Base-by-base conservation (phyloP, 2,888 invertebrate genomes). In the Corythucha ciliata region DNA sequence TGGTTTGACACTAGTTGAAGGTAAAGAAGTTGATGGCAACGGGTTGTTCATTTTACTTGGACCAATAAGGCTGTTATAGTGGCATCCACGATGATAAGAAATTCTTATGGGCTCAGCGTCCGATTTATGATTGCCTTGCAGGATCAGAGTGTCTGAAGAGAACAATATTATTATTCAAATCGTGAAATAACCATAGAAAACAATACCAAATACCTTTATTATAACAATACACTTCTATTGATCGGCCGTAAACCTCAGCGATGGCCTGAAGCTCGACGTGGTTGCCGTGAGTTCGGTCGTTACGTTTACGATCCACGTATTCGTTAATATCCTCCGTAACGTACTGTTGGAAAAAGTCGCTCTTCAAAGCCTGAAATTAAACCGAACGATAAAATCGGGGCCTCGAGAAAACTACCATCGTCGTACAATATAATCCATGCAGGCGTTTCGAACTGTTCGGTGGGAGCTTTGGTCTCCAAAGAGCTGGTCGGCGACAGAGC, bases 401-500 rank as follows among this genome's bases (percentile, higher is more conserved):
- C n/a, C n/a, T n/a, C n/a, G n/a, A n/a, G n/a, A n/a, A n/a, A n/a
- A n/a, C n/a, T n/a, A n/a, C n/a, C n/a, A n/a, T n/a, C n/a, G 29
- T 69, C 77, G 73, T 69, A 87, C 87, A 72, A 91, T 86, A 64
- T 91, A 90, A 69, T 91, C 88, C 81, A 90, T 85, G 65, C 89
- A 89, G 63, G 85, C 80, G 63, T 83, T 79, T 32, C 90, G 74
- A 16, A 90, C 85, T 58, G 80, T 76, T 55, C 76, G 75, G 65
- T 91, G 89, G 81, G 89, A 85, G 62, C 87, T 89, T 69, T 91
- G 86, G 69, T 91, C 89, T 2, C 90, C 90, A 66, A 83, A 91
- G 26, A 91, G 81, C 69, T 91, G 89, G 69, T 89, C 81, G 42
- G 90, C 88, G 57, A 90, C 87, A 26, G 90, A 84, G 60, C 90